These are phyloP conservation scores for Ianthella basta DNA, from an alignment of 37 sponge, comb jelly and placozoan species.

Conservation along the genomic window DNA sequence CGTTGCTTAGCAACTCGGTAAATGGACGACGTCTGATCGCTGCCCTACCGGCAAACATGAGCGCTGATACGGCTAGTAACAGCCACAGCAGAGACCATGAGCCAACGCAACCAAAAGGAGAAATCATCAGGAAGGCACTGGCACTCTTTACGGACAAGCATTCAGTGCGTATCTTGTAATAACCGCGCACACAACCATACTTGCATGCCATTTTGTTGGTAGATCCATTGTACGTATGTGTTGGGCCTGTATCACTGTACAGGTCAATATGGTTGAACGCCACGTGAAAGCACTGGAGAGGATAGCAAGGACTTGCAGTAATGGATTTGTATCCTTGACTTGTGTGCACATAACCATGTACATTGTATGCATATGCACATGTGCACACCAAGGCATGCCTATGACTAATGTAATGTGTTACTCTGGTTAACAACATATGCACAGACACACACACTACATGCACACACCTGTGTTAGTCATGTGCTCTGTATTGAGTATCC, in stretches of 20 bases:
- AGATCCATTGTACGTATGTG: background rate
- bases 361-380: no score
- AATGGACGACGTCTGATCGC: background rate
- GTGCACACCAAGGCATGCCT: no score
- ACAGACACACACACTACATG: no score
- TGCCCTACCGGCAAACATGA: background rate
- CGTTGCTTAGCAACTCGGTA: constrained; percentile 5
- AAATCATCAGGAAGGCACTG: constrained; percentile 45
- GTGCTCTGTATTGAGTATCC: background rate
- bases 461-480: no score
- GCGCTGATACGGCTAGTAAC: no score
- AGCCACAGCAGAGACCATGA: no score
- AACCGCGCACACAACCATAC: no score
- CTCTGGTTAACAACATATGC: no score
- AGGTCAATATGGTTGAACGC: constrained; percentile 74
- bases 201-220: background rate
- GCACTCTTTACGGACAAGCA: constrained; percentile 65
- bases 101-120: background rate
- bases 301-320: constrained; percentile 48
- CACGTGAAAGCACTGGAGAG: constrained; percentile 76
- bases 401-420: no score
- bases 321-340: constrained; percentile 82
- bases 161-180: constrained; percentile 46
- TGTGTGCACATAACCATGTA: background rate
- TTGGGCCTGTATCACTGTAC: background rate